These are phyloP conservation scores for Melanostoma mellinum DNA, from an alignment of 2,888 invertebrate genomes.

Conservation along the genomic window DNA sequence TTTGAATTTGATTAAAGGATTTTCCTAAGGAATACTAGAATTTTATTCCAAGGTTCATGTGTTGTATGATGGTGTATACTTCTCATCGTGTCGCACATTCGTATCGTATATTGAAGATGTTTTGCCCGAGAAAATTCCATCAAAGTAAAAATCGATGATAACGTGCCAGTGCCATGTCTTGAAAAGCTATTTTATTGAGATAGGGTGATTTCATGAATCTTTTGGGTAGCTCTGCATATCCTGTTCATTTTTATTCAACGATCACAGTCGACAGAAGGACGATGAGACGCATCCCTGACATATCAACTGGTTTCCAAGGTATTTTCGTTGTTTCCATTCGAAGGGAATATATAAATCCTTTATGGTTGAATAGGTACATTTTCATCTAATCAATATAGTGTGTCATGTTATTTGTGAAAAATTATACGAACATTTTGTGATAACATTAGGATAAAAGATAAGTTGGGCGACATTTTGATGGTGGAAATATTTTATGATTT, in stretches of 20 bases:
- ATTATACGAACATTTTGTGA: not conserved
- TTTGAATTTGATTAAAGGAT: conserved; percentile 69
- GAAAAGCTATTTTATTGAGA: conserved; percentile 35
- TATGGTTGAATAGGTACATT: conserved; percentile 17
- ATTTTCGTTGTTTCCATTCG: conserved; percentile 6
- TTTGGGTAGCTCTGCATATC: conserved; percentile 52
- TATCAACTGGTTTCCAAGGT: conserved; percentile 46
- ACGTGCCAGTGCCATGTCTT: conserved; percentile 29
- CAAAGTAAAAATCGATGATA: conserved; percentile 52
- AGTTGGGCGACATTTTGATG: conserved; percentile 42
- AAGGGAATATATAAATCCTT: not conserved
- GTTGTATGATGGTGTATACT: not conserved
- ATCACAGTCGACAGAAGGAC: conserved; percentile 6
- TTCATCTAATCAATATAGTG: conserved; percentile 26
- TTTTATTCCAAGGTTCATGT: conserved; percentile 42
- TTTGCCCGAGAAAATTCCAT: conserved; percentile 21
- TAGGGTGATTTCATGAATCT: conserved; percentile 54
- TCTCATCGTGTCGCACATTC: not conserved
- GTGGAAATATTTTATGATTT: conserved; percentile 42
- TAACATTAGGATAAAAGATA: conserved; percentile 11
- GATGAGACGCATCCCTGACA: conserved; percentile 23
- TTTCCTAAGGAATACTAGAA: conserved; percentile 50
- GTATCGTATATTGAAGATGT: not conserved
- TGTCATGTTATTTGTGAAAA: conserved; percentile 41
- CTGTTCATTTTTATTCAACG: conserved; percentile 50